Conservation (phyloP, 2,797 vertebrate genomes). For the Podargus strigoides region DNA sequence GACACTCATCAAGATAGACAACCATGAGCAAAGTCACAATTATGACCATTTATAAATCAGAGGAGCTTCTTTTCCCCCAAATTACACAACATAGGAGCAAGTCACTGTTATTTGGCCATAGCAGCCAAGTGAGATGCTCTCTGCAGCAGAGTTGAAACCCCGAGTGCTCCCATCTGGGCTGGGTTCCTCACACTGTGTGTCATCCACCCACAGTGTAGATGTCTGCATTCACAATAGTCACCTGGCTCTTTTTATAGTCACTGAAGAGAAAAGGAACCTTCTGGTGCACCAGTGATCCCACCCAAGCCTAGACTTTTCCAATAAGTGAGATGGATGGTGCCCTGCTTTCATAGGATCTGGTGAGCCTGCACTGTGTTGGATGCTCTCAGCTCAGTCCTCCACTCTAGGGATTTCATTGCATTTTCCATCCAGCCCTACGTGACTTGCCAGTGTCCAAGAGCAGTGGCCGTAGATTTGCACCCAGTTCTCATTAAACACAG, state of each 20-base stretch:
- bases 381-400: background rate
- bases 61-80: background rate
- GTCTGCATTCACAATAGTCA: background rate
- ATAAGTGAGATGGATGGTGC: background rate
- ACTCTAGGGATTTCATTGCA: background rate
- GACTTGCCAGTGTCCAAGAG: background rate
- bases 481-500: background rate
- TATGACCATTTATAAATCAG: background rate
- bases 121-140: rapidly evolving
- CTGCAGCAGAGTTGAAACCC: background rate
- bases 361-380: background rate
- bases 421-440: background rate
- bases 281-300: background rate
- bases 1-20: background rate
- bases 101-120: background rate
- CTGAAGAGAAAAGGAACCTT: background rate
- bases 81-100: background rate
- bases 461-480: background rate
- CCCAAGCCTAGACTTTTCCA: background rate
- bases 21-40: background rate
- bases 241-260: background rate
- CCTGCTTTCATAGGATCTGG: background rate
- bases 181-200: background rate
- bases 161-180: rapidly evolving
- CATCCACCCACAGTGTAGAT: background rate